These are phyloP conservation scores for Nylanderia fulva DNA, from an alignment of 1,140 invertebrate genomes.

Conservation along the genomic window DNA sequence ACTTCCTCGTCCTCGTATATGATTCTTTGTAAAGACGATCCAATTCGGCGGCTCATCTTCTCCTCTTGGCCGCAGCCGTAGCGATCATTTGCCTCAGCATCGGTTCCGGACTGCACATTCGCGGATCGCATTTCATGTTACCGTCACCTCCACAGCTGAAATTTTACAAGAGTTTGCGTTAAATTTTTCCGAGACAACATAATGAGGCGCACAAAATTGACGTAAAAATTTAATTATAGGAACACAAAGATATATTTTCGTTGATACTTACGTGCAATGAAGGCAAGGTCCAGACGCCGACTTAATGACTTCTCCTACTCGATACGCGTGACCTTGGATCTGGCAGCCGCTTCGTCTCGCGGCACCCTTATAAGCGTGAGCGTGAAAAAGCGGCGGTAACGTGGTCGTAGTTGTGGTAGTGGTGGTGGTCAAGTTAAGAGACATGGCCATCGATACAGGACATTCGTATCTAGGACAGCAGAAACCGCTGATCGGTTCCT, in stretches of 20 bases:
- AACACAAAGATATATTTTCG: conserved; percentile 22
- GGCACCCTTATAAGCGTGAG: conserved; percentile 91
- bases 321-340: conserved; percentile 93
- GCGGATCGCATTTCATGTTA: conserved; percentile 97
- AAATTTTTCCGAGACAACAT: conserved; percentile 14
- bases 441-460: conserved; percentile 93
- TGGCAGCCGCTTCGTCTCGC: conserved; percentile 92
- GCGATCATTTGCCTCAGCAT: conserved; percentile 95
- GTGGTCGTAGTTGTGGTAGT: conserved; percentile 95
- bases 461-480: conserved; percentile 98
- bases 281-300: conserved; percentile 96
- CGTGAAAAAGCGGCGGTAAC: conserved; percentile 92
- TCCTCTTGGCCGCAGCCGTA: conserved; percentile 89
- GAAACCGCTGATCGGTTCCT: conserved; percentile 96
- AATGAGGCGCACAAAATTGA: background rate
- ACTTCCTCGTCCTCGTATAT: conserved; percentile 50
- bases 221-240: background rate
- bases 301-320: conserved; percentile 93
- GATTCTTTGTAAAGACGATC: conserved; percentile 53
- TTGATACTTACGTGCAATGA: conserved; percentile 93
- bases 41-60: conserved; percentile 88
- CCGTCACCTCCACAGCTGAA: conserved; percentile 94
- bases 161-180: conserved; percentile 58
- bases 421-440: conserved; percentile 92
- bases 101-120: conserved; percentile 94